Conservation (phyloP, 2,797 vertebrate species). For the Rhinogobio ventralis region DNA sequence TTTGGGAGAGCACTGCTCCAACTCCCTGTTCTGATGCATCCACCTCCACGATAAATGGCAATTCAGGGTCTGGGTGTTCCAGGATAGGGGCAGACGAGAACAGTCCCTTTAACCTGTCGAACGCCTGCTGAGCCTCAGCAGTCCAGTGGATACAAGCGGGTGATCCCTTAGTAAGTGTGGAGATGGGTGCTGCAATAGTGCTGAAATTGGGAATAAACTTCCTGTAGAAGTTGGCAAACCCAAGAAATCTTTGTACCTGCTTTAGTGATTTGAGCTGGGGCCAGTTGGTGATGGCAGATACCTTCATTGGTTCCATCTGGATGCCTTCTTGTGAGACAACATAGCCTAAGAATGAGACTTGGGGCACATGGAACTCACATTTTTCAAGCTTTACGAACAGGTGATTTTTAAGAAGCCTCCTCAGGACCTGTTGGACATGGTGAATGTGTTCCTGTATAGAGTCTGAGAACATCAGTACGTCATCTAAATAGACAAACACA, state of each 20-base stretch:
- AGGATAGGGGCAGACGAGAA: not conserved
- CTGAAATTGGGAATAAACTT: not conserved
- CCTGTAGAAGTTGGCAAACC: not conserved
- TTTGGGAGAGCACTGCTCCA: too few species aligned
- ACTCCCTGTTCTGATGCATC: too few species aligned
- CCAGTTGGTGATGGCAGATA: not conserved
- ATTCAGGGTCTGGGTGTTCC: not conserved
- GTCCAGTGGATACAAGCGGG: not conserved
- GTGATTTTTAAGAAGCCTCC: not conserved
- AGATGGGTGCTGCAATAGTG: not conserved
- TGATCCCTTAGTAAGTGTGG: not conserved
- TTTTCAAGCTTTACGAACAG: not conserved
- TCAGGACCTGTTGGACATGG: not conserved
- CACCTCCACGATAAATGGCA: too few species aligned
- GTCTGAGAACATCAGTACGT: not conserved
- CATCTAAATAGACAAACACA: not conserved
- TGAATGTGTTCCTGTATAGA: slow-evolving; percentile 2
- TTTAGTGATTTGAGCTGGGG: not conserved
- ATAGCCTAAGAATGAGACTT: not conserved
- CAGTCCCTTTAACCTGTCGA: not conserved
- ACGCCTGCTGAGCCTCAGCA: not conserved
- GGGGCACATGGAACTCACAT: not conserved
- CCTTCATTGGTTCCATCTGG: slow-evolving; percentile 1
- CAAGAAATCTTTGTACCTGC: not conserved
- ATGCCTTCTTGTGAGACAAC: not conserved